Evolutionary conservation across 2,888 invertebrate species (phyloP), one percentile per base, ranked within the genome.

Genomic region (Andrena trimmerana): DNA sequence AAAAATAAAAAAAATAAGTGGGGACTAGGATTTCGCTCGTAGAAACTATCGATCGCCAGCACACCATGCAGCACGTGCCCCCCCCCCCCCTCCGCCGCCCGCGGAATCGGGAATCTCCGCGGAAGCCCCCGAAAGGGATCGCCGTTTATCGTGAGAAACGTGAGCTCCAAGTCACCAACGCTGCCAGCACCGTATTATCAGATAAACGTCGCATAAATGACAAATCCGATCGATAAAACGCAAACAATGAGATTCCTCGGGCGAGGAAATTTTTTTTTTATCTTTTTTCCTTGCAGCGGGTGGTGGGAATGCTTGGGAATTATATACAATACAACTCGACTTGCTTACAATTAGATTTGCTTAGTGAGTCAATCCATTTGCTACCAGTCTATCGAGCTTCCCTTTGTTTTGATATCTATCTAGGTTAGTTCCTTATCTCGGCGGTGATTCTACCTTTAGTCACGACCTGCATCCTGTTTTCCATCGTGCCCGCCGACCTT

Each of bases 341-440:
- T 42, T 13, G 13, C 20, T 20, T 20, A 13, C 42, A 42, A 42
- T 42, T 42, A 42, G 13, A 42, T 42, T 16, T 42, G 42, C 16
- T 42, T 42, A 42, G 16, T 42, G 42, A 42, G 42, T 42, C 13
- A 16, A 16, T 42, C 16, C 42, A 42, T 16, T 42, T 16, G 42
- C 16, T 16, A 42, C 13, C 13, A 16, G 16, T 42, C 1, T 16
- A 16, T 42, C 13, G 13, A 42, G 42, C 42, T 42, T 10, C n/a
- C 13, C 57, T 24, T 48, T 24, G 29, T 24, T 6, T 27, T 0
- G 31, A 13, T 57, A 74, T 67, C 57, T 24, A 16, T 31, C 0
- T 54, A 42, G 33, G 42, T 24, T 57, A 5, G 2, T 57, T 24
- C 13, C 73, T 74, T 74, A 67, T 73, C 73, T 48, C 1, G n/a